These are phyloP conservation scores for Oeneis ivallda DNA, from an alignment of 2,888 invertebrate genomes.

Conservation along the genomic window DNA sequence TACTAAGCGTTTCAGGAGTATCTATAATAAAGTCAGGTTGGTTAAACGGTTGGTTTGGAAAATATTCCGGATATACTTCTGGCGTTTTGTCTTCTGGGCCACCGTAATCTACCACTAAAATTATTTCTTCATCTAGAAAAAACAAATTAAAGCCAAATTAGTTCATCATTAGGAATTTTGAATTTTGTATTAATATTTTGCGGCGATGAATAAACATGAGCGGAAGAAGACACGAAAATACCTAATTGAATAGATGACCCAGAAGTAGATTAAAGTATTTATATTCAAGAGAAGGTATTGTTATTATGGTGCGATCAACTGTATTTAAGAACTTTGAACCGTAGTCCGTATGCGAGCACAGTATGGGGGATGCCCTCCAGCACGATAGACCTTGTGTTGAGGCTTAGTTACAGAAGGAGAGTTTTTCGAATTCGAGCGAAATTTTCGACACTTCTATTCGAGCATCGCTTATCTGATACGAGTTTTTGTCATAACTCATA, in stretches of 20 bases:
- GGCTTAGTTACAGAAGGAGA: no score
- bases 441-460: no score
- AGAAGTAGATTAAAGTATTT: background rate
- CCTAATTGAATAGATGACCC: background rate
- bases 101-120: conserved; percentile 4
- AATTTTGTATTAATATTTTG: conserved; percentile 1
- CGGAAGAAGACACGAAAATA: background rate
- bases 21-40: conserved; percentile 21
- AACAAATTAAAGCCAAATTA: conserved; percentile 18
- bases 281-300: background rate
- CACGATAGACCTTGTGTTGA: no score
- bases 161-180: conserved; percentile 6
- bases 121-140: conserved; percentile 18
- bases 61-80: background rate
- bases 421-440: no score
- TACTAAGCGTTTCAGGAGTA: conserved; percentile 10
- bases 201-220: background rate
- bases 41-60: conserved; percentile 3
- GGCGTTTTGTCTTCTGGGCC: conserved; percentile 5
- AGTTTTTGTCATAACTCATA: no score
- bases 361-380: no score
- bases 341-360: no score
- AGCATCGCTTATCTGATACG: no score
- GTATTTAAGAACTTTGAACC: background rate
- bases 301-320: background rate